phyloP scores from a whole-genome alignment of 2,113 vertebrate species.

The Phrynocephalus versicolor region DNA sequence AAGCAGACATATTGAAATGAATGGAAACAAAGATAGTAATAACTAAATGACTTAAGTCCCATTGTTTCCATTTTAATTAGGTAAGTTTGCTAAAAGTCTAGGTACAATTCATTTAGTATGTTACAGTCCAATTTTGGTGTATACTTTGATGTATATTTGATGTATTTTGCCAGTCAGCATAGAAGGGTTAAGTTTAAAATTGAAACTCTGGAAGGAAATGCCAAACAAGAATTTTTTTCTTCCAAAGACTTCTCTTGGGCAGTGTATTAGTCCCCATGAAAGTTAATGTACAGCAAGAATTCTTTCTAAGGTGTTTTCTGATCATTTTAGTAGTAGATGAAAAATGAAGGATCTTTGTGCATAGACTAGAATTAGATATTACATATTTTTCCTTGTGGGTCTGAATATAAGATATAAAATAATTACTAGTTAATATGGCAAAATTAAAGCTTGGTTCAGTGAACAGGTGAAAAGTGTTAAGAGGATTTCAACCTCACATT shows the following conservation, averaged over 20 bases:
- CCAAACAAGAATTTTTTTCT: slow-evolving; percentile 8
- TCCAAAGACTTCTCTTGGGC: slow-evolving; percentile 19
- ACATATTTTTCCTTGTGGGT: slow-evolving; percentile 14
- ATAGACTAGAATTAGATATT: neutral
- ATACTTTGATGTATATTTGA: neutral
- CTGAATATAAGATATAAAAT: neutral
- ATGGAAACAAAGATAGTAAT: neutral
- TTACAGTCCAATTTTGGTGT: neutral
- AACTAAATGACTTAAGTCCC: neutral
- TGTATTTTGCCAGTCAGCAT: neutral
- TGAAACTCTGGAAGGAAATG: neutral
- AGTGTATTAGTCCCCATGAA: slow-evolving; percentile 4
- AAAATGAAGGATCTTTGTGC: slow-evolving; percentile 20
- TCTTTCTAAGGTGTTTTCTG: slow-evolving; percentile 31
- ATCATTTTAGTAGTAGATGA: slow-evolving; percentile 47
- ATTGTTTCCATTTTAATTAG: neutral
- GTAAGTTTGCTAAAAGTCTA: no score
- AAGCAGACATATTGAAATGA: neutral
- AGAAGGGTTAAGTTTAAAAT: neutral
- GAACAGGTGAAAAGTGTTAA: neutral
- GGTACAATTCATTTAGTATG: no score
- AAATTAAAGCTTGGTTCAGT: no score
- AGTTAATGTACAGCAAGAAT: neutral
- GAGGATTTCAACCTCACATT: neutral
- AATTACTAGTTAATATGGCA: no score